Percentiles rank a stretch among this genome's conserved stretches.
Evolutionary conservation across 2,113 vertebrate genomes (phyloP).

Genomic region (Festucalex cinctus): DNA sequence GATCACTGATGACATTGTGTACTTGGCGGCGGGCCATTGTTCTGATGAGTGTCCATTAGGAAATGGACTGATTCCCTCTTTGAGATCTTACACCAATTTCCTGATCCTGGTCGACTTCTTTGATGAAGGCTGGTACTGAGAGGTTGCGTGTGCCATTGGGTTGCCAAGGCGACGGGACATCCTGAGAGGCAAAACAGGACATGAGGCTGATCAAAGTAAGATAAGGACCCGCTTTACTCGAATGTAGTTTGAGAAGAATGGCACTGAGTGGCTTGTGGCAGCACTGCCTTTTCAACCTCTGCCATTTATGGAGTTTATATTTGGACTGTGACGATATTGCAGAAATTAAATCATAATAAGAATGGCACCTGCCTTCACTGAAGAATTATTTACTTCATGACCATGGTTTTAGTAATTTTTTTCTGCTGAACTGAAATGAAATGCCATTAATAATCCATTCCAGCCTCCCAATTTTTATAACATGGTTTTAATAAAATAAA

Average conservation of each 20-base stretch:
- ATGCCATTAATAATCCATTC: too few species aligned
- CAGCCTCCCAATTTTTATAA: too few species aligned
- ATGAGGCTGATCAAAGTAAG: constrained; percentile 55
- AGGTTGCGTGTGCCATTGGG: constrained; percentile 62
- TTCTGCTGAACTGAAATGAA: too few species aligned
- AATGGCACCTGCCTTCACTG: too few species aligned
- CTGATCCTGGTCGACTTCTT: constrained; percentile 57
- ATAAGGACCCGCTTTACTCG: constrained; percentile 70
- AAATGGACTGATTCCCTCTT: constrained; percentile 66
- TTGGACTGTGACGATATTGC: too few species aligned
- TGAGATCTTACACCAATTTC: constrained; percentile 73
- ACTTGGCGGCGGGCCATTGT: constrained; percentile 52
- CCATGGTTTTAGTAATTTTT: too few species aligned
- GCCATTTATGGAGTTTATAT: constrained; percentile 37
- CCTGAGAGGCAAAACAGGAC: constrained; percentile 75
- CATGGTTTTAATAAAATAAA: too few species aligned
- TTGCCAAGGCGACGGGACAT: constrained; percentile 59
- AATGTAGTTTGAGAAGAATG: constrained; percentile 50
- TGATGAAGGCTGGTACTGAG: constrained; percentile 58
- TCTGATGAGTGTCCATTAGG: constrained; percentile 67
- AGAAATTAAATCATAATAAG: too few species aligned
- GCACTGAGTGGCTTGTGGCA: constrained; percentile 18
- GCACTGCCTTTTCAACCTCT: constrained; percentile 47
- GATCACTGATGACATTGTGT: constrained; percentile 11
- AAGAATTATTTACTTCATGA: too few species aligned